A percentile compares a stretch with the other conserved stretches of the same genome.
phyloP scores from a whole-genome alignment of 1,140 invertebrate species.

The Monochamus saltuarius region DNA sequence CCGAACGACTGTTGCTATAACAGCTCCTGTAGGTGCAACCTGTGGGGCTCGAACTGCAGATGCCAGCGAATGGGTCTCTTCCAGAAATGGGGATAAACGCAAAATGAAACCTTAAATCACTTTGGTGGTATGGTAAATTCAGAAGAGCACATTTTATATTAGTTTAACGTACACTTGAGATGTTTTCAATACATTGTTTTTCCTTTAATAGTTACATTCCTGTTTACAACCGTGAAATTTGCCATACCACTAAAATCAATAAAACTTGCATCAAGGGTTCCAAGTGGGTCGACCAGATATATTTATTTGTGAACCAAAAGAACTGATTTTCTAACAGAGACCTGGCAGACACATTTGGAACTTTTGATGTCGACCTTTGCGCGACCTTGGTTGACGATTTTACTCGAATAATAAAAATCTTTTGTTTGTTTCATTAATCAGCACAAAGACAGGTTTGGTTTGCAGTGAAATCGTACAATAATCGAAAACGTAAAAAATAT shows the following conservation, averaged over 20 bases:
- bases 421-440: no score
- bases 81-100: constrained; percentile 80
- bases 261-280: constrained; percentile 5
- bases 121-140: no score
- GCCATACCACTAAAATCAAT: constrained; percentile 1
- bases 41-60: constrained; percentile 88
- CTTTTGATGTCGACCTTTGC: constrained; percentile 29
- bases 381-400: constrained; percentile 26
- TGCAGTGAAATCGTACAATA: no score
- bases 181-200: no score
- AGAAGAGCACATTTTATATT: no score
- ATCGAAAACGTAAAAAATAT: no score
- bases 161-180: no score
- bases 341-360: constrained; percentile 21
- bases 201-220: no score
- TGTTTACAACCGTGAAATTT: no score
- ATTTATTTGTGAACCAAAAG: constrained; percentile 22
- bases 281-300: constrained; percentile 15
- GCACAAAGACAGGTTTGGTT: no score
- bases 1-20: constrained; percentile 84
- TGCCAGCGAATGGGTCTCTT: constrained; percentile 88
- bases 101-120: background rate
- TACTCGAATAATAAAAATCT: background rate
- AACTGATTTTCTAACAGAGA: constrained; percentile 34
- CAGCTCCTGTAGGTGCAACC: constrained; percentile 83